Evolutionary conservation across 2,888 invertebrate genomes (phyloP).

Genomic region (Mythimna albipuncta): DNA sequence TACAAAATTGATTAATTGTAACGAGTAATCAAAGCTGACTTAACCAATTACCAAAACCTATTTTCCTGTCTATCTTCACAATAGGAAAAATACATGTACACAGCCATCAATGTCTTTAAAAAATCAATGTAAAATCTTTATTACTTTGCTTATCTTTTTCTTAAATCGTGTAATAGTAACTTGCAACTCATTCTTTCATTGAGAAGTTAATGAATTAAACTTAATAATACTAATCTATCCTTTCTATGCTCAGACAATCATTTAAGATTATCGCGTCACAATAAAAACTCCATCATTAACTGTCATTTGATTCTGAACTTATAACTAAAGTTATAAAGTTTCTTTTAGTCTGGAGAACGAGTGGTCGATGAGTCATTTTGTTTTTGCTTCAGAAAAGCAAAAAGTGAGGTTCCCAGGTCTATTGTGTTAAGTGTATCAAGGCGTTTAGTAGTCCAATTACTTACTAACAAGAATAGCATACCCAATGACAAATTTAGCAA

Average conservation of each 20-base stretch:
- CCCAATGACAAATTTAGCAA: conserved; percentile 63
- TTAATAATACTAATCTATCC: conserved; percentile 46
- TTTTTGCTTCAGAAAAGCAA: conserved; percentile 49
- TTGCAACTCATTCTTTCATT: conserved; percentile 27
- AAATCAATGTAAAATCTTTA: not conserved
- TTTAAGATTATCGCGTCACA: conserved; percentile 39
- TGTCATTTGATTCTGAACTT: conserved; percentile 31
- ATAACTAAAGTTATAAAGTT: conserved; percentile 7
- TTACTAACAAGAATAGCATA: conserved; percentile 56
- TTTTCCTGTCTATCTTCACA: not conserved
- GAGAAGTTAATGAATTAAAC: conserved; percentile 45
- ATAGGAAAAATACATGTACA: not conserved
- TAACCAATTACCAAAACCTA: not conserved
- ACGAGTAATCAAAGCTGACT: not conserved
- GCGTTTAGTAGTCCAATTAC: conserved; percentile 64
- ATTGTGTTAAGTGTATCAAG: conserved; percentile 72
- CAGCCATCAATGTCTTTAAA: not conserved
- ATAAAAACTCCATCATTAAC: not conserved
- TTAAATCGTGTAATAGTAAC: conserved; percentile 15
- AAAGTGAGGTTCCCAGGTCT: conserved; percentile 62
- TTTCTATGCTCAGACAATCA: conserved; percentile 54
- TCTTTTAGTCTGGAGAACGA: not conserved
- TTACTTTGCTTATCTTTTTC: not conserved
- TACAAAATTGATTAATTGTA: not conserved
- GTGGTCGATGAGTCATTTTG: conserved; percentile 29